phyloP scores from a whole-genome alignment of 1,140 invertebrate species.

The Aphelenchoides besseyi region DNA sequence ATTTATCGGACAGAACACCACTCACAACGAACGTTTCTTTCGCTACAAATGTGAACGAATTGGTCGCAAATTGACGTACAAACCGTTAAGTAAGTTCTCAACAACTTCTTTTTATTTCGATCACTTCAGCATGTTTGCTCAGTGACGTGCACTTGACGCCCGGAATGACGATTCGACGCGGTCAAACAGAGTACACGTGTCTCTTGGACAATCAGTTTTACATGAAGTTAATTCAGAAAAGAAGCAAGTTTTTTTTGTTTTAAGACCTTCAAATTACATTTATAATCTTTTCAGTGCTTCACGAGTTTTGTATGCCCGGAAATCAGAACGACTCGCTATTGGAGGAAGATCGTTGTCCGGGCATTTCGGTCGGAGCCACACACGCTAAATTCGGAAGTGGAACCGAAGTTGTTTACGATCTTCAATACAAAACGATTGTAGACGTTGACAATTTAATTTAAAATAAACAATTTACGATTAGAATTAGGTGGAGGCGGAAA shows the following conservation, averaged over 20 bases:
- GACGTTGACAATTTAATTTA: neutral
- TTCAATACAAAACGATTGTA: neutral
- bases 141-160: conserved; percentile 23
- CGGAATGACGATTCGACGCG: conserved; percentile 22
- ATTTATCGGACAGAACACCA: conserved; percentile 26
- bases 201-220: conserved; percentile 18
- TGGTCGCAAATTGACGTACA: conserved; percentile 25
- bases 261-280: conserved; percentile 14
- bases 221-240: conserved; percentile 29
- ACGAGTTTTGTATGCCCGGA: conserved; percentile 28
- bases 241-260: conserved; percentile 10
- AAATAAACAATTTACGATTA: neutral
- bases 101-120: conserved; percentile 9
- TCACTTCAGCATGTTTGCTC: conserved; percentile 27
- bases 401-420: conserved; percentile 8
- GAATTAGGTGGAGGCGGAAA: conserved; percentile 62
- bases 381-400: conserved; percentile 21
- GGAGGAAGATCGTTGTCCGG: conserved; percentile 19
- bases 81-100: conserved; percentile 30
- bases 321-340: conserved; percentile 28
- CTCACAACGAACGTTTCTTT: conserved; percentile 24
- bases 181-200: conserved; percentile 27
- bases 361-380: conserved; percentile 25
- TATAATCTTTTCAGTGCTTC: conserved; percentile 12
- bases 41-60: conserved; percentile 26